Percentiles rank a stretch among this genome's conserved stretches.
Evolutionary conservation across 1,140 invertebrate species (phyloP).

Genomic region (Euwallacea fornicatus): DNA sequence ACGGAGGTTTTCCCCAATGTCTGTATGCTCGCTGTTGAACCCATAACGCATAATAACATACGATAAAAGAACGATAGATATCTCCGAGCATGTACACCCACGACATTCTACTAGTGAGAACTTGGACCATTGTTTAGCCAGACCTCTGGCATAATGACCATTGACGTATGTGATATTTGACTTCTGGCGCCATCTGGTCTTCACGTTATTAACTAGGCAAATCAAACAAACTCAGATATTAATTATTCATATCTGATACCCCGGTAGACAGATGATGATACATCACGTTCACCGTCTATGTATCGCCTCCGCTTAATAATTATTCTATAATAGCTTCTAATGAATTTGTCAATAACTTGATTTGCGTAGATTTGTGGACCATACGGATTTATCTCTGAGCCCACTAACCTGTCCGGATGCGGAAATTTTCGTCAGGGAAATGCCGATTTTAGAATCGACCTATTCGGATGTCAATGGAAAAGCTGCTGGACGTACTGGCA

Average conservation of each 20-base stretch:
- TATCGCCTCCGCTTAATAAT: constrained; percentile 16
- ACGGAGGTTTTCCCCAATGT: no score
- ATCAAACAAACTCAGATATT: constrained; percentile 54
- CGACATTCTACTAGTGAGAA: neutral
- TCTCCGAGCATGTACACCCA: no score
- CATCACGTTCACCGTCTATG: constrained; percentile 8
- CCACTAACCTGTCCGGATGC: no score
- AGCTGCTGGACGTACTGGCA: no score
- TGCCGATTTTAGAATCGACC: no score
- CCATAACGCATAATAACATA: no score
- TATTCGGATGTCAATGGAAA: no score
- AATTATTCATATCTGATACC: constrained; percentile 51
- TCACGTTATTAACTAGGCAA: constrained; percentile 55
- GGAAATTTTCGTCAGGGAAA: no score
- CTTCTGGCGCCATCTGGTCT: constrained; percentile 52
- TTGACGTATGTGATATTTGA: constrained; percentile 55
- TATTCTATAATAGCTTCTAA: constrained; percentile 11
- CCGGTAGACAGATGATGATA: constrained; percentile 18
- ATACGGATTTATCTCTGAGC: no score
- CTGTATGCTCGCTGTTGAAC: no score
- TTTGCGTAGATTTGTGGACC: no score
- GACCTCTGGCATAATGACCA: constrained; percentile 48
- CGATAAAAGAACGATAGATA: no score
- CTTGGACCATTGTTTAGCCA: constrained; percentile 8
- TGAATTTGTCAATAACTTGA: neutral